phyloP scores from a whole-genome alignment of 2,113 vertebrate genomes.

The Notothenia coriiceps region DNA sequence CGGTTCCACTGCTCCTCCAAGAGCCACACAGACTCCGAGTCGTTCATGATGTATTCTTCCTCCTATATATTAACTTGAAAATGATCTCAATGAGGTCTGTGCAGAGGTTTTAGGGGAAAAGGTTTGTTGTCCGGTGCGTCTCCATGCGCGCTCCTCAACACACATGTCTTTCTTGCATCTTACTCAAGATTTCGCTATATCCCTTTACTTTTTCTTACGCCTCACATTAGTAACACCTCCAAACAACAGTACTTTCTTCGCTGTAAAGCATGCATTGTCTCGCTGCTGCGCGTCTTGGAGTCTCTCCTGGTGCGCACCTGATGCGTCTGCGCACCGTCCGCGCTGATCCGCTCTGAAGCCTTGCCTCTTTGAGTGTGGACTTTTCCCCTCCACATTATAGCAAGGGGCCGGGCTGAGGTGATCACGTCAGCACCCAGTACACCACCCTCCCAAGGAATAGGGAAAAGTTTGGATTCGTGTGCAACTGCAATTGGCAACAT shows the following conservation, averaged over 20 bases:
- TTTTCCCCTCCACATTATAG: conserved; percentile 47
- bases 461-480: not conserved
- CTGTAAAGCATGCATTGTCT: not conserved
- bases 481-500: not conserved
- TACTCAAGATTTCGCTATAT: conserved; percentile 11
- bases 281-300: conserved; percentile 28
- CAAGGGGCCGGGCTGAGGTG: conserved; percentile 58
- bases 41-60: conserved; percentile 77
- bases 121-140: conserved; percentile 15
- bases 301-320: conserved; percentile 58
- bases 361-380: conserved; percentile 37
- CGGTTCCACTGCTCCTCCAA: conserved; percentile 63
- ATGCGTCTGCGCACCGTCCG: conserved; percentile 40
- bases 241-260: not conserved
- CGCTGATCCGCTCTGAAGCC: conserved; percentile 41
- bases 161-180: not conserved
- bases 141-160: conserved; percentile 19
- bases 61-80: not conserved
- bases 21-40: conserved; percentile 62
- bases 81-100: not conserved
- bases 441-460: conserved; percentile 44
- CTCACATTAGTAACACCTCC: not conserved
- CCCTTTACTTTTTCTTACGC: not conserved
- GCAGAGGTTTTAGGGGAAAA: conserved; percentile 10
- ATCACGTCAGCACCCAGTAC: conserved; percentile 68